Conservation (phyloP, 1,140 invertebrate genomes). For the Drosophila albomicans region DNA sequence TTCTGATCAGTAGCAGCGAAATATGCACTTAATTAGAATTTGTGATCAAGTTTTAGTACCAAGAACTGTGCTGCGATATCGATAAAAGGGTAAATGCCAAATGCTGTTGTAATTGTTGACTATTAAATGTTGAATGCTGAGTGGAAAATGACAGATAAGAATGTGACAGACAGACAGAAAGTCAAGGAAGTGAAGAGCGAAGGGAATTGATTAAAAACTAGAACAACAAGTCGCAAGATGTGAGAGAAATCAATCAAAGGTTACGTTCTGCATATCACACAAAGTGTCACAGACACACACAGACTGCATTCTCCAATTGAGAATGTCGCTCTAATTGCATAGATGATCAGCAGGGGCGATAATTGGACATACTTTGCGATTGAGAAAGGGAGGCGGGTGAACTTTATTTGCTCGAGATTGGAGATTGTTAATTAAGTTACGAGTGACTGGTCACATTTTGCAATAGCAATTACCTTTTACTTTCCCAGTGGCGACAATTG, state of each 20-base stretch:
- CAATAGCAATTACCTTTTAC: conserved; percentile 28
- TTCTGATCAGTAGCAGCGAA: background rate
- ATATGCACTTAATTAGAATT: conserved; percentile 5
- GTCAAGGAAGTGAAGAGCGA: background rate
- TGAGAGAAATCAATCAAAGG: conserved; percentile 15
- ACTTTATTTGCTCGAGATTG: background rate
- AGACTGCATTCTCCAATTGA: background rate
- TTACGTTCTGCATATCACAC: conserved; percentile 19
- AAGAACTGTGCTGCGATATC: background rate
- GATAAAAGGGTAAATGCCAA: background rate
- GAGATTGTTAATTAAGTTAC: conserved; percentile 17
- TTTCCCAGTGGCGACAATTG: conserved; percentile 11
- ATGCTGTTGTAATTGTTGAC: background rate
- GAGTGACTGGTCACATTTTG: conserved; percentile 11
- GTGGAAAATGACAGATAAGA: conserved; percentile 17
- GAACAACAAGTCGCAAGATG: background rate
- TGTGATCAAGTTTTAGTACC: background rate
- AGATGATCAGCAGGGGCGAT: background rate
- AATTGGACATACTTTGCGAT: background rate
- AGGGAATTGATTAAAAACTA: conserved; percentile 22
- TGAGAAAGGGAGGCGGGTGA: background rate
- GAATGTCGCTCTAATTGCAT: background rate
- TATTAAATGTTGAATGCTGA: conserved; percentile 3
- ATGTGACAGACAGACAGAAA: background rate
- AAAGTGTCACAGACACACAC: background rate